Conservation (phyloP, 2,888 invertebrate species). For the Mayetiola destructor region DNA sequence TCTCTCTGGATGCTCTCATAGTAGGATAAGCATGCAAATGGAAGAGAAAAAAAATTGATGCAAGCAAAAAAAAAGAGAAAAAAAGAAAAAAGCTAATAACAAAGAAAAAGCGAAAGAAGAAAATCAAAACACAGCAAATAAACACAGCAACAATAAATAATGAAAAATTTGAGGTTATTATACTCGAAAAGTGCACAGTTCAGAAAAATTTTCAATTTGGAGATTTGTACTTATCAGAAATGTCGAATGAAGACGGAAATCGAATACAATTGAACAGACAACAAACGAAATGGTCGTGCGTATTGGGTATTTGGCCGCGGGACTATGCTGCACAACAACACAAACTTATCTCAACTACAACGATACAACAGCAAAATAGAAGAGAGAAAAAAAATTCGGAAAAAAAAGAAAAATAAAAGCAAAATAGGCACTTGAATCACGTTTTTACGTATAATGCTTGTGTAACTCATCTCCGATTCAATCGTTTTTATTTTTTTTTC, state of each 20-base stretch:
- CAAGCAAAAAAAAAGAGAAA: background rate
- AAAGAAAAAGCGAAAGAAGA: background rate
- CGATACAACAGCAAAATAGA: background rate
- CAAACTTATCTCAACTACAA: too few relatives aligned
- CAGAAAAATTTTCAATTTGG: too few relatives aligned
- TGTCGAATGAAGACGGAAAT: too few relatives aligned
- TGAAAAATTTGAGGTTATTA: slow-evolving; percentile 1
- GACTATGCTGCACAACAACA: background rate
- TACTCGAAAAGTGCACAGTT: background rate
- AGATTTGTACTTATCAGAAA: background rate
- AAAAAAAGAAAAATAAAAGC: background rate
- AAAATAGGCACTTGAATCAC: background rate
- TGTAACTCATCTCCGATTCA: background rate
- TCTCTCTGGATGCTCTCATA: too few relatives aligned
- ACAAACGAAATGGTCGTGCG: too few relatives aligned
- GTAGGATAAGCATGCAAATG: too few relatives aligned
- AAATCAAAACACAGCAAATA: background rate
- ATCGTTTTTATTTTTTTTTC: background rate
- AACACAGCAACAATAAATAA: background rate
- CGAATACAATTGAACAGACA: too few relatives aligned
- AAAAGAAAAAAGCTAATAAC: background rate
- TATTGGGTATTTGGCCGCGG: background rate
- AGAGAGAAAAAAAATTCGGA: background rate
- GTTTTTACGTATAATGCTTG: background rate
- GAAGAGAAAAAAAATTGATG: too few relatives aligned